Conservation (phyloP, 2,888 invertebrate genomes). For the Masnerella sp. region DNA sequence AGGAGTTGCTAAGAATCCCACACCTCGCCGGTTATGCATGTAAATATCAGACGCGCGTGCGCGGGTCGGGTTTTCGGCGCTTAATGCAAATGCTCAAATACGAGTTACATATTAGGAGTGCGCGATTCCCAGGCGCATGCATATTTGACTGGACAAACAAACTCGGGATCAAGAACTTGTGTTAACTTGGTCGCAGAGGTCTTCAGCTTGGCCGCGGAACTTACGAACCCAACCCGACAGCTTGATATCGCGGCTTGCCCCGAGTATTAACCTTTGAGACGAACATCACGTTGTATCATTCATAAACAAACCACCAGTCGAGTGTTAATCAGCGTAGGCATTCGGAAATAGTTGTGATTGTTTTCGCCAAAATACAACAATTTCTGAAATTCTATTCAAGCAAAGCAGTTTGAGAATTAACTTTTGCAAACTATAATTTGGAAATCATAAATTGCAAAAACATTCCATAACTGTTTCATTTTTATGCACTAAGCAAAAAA, state of each 20-base stretch:
- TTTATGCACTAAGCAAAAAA: too few species aligned
- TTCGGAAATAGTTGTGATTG: too few species aligned
- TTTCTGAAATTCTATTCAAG: too few species aligned
- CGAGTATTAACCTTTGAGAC: conserved; percentile 45
- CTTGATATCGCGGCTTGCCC: conserved; percentile 22
- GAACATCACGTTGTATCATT: conserved; percentile 43
- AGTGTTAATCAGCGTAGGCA: conserved; percentile 11
- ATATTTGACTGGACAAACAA: conserved; percentile 64
- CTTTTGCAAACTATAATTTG: too few species aligned
- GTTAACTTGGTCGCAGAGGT: conserved; percentile 35
- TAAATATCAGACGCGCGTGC: conserved; percentile 31
- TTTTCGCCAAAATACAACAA: too few species aligned
- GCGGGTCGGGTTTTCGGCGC: conserved; percentile 25
- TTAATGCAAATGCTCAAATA: conserved; percentile 56
- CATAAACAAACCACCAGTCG: conserved; percentile 11
- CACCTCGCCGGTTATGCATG: too few species aligned
- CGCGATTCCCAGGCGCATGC: conserved; percentile 51
- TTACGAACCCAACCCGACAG: conserved; percentile 37
- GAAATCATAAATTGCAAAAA: too few species aligned
- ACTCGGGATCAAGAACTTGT: conserved; percentile 60
- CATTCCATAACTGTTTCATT: too few species aligned
- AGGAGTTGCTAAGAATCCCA: too few species aligned
- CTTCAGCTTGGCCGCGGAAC: conserved; percentile 29
- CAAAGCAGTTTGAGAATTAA: too few species aligned
- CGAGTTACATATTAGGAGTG: conserved; percentile 44